Evolutionary conservation across 2,888 invertebrate species (phyloP).

Genomic region (Napeogenes sylphis): DNA sequence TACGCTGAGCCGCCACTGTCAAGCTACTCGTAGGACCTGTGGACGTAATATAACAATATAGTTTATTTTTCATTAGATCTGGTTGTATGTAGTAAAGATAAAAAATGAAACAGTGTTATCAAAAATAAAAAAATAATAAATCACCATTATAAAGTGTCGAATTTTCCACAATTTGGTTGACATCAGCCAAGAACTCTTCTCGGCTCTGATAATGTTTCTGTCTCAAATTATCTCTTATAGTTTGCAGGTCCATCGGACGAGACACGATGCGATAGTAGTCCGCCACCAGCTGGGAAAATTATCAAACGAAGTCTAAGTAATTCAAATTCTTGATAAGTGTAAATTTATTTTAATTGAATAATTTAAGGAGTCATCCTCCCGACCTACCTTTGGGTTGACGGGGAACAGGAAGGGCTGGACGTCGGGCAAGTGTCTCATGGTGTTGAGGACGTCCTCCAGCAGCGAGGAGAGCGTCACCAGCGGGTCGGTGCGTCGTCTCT

Average conservation of each 20-base stretch:
- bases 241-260: slow-evolving; percentile 98
- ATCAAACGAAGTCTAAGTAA: slow-evolving; percentile 2
- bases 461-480: slow-evolving; percentile 95
- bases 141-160: slow-evolving; percentile 93
- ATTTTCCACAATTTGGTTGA: slow-evolving; percentile 97
- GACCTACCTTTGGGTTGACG: slow-evolving; percentile 89
- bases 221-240: slow-evolving; percentile 92
- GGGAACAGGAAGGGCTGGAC: slow-evolving; percentile 96
- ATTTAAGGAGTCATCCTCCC: too few species aligned
- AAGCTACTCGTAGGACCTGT: slow-evolving; percentile 87
- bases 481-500: slow-evolving; percentile 95
- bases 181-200: slow-evolving; percentile 96
- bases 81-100: neutral
- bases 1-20: slow-evolving; percentile 90
- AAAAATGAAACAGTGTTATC: neutral
- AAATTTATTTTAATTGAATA: too few species aligned
- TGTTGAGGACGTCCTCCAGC: slow-evolving; percentile 93
- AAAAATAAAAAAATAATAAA: slow-evolving; percentile 11
- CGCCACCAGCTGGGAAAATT: slow-evolving; percentile 81
- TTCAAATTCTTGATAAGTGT: neutral
- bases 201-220: slow-evolving; percentile 95
- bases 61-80: neutral
- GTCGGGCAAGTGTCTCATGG: slow-evolving; percentile 94
- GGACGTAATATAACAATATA: neutral
- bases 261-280: slow-evolving; percentile 96